phyloP scores from a whole-genome alignment of 2,113 vertebrate species.

The Ceyx cyanopectus region DNA sequence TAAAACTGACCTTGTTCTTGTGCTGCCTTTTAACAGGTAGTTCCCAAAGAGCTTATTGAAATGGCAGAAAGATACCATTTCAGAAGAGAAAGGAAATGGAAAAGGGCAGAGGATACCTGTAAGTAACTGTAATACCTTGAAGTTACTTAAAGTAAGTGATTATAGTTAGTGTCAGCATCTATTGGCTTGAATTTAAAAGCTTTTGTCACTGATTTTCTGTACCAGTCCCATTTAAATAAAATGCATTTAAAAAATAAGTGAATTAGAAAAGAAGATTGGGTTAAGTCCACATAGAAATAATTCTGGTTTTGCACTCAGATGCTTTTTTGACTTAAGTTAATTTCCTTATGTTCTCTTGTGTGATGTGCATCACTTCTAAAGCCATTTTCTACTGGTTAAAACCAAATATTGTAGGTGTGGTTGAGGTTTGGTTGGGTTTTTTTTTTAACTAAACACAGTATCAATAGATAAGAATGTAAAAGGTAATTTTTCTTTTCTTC shows the following conservation, averaged over 20 bases:
- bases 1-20: not conserved
- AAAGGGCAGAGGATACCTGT: conserved; percentile 64
- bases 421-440: not conserved
- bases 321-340: not conserved
- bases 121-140: conserved; percentile 8
- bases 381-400: not conserved
- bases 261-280: not conserved
- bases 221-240: not conserved
- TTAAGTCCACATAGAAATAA: not conserved
- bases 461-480: not conserved
- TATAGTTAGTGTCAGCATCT: not conserved
- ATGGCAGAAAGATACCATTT: conserved; percentile 91
- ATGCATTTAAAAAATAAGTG: not conserved
- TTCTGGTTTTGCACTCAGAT: not conserved
- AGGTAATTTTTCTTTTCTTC: not conserved
- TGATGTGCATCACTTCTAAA: not conserved
- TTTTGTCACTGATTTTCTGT: not conserved
- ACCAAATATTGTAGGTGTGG: not conserved
- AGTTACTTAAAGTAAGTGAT: not conserved
- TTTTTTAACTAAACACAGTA: not conserved
- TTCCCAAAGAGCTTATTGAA: conserved; percentile 85
- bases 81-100: conserved; percentile 79
- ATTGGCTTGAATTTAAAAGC: not conserved
- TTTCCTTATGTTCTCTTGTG: not conserved
- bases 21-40: conserved; percentile 75